Evolutionary conservation across 2,888 invertebrate species (phyloP), one percentile per base, ranked within the genome.

Genomic region (Pocota personata): DNA sequence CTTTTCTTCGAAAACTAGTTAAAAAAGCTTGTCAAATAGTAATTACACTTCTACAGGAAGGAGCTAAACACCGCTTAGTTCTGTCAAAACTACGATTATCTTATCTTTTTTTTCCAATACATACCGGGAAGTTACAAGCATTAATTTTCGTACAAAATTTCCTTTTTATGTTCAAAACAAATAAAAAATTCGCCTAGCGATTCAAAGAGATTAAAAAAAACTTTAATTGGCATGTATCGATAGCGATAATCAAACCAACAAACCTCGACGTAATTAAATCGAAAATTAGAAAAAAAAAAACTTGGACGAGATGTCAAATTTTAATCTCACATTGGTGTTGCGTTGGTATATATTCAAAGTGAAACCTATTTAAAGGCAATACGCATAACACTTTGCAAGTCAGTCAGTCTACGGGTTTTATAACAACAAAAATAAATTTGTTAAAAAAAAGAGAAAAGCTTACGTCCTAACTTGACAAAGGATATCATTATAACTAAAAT

Each of bases 321-420:
- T 27, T 52, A 64, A 40, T 75, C 58, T 30, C 8, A 8, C 52
- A 16, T 7, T 27, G 24, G 16, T 48, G n/a, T 35, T n/a, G 75
- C 30, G 10, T 12, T 3, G 40, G 19, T 43, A 52, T 43, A 72
- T 27, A 46, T 35, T 19, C 10, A 35, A 52, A 46, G n/a, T 66
- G 48, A 12, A 79, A 66, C 43, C 75, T 84, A 84, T 84, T 84
- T 84, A 84, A 84, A 80, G 57, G 79, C 69, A 14, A 19, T 7
- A 16, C 64, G 4, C 8, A 10, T 12, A 21, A 30, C 19, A 52
- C 37, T 50, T 64, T 58, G n/a, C 1, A 58, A 79, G 71, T 80
- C 84, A 80, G 75, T 64, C 37, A 48, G 78, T 84, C 21, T 52
- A 50, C 32, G 62, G 66, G 57, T 46, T 67, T 62, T 48, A 40